Conservation (phyloP, 2,888 invertebrate genomes). For the Gandaritis pyraliata region DNA sequence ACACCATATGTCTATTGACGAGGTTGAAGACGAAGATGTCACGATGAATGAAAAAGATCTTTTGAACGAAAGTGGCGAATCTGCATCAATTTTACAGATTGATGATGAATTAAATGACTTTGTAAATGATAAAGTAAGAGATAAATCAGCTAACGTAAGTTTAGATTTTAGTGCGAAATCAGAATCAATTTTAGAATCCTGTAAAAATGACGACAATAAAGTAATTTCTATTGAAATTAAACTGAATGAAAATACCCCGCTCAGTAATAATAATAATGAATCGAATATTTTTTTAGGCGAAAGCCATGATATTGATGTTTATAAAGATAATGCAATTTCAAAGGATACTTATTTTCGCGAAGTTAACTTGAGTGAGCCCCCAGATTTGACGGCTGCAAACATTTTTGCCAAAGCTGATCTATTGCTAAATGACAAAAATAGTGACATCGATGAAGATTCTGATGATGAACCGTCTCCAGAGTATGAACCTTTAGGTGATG, state of each 20-base stretch:
- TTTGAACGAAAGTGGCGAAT: constrained; percentile 31
- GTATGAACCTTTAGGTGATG: constrained; percentile 42
- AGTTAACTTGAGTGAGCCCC: constrained; percentile 19
- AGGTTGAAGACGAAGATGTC: constrained; percentile 19
- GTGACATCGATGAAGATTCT: constrained; percentile 36
- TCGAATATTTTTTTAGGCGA: constrained; percentile 26
- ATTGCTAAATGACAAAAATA: constrained; percentile 17
- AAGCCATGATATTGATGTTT: constrained; percentile 12
- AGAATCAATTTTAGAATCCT: constrained; percentile 19
- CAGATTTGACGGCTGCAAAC: constrained; percentile 25
- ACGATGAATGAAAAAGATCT: constrained; percentile 14
- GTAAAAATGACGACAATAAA: constrained; percentile 4
- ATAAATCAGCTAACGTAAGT: not conserved
- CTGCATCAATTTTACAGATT: constrained; percentile 32
- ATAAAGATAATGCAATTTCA: constrained; percentile 6
- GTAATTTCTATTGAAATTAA: constrained; percentile 8
- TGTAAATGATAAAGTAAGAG: not conserved
- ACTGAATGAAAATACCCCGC: constrained; percentile 1
- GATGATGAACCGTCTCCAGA: constrained; percentile 47
- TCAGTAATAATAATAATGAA: constrained; percentile 2
- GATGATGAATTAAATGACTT: not conserved
- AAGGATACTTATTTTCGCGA: constrained; percentile 21
- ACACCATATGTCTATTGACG: constrained; percentile 32
- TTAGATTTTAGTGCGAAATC: constrained; percentile 8
- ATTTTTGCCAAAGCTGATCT: constrained; percentile 13